Evolutionary conservation across 2,113 vertebrate genomes (phyloP), one percentile per base, ranked within the genome.

Genomic region (Girardinichthys multiradiatus): DNA sequence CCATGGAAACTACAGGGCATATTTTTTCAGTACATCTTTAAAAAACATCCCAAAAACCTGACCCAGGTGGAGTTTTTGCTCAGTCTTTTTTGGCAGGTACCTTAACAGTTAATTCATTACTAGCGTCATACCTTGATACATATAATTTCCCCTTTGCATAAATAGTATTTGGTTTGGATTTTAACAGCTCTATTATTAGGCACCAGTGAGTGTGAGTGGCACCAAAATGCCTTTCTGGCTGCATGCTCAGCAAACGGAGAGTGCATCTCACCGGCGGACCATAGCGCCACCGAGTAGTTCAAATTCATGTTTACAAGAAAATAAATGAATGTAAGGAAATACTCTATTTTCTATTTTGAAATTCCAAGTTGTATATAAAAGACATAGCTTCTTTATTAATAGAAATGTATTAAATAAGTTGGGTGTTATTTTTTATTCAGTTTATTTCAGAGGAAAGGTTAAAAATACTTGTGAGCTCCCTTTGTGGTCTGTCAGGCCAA

Each of bases 101-200:
- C 83, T 78, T 70, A 76, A 62, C 71, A 82, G 61, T n/a, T 67
- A 13, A 57, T 57, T 79, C 6, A 72, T 84, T 62, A 66, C 84
- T 80, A 72, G 42, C 64, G 59, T 64, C 28, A 31, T 30, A 19
- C n/a, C 62, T 67, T 83, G 76, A 64, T 75, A 80, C 66, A 33
- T 63, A 57, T 77, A 13, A 61, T 74, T 83, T 78, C 68, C n/a
- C 69, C 78, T 72, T 70, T 39, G 61, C 37, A 80, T 87, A 80
- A 84, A 90, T 85, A 83, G 59, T 74, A 59, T 48, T 82, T 62
- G 78, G 69, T 82, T 77, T 90, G 82, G 72, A 87, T 79, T 86
- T 92, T 85, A 89, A 72, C 85, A 83, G 74, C 31, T 62, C 87
- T 87, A 90, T 87, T 84, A 87, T 90, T 90, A 91, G 82, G 45